These are phyloP conservation scores for Caenorhabditis angaria DNA, from an alignment of 2,888 invertebrate genomes.

Conservation along the genomic window DNA sequence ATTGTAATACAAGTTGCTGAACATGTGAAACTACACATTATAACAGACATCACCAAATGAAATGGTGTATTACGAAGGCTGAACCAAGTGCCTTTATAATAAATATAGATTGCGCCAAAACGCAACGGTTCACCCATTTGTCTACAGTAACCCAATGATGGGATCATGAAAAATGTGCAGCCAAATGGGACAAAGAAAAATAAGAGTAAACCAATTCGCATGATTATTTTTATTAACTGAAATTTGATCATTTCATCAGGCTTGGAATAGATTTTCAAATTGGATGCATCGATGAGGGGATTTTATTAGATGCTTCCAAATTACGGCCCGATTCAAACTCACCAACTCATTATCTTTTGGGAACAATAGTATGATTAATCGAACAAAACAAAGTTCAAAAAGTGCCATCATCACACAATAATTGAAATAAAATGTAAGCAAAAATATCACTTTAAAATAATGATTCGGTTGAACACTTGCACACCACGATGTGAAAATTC, in stretches of 20 bases:
- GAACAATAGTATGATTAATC: conserved; percentile 22
- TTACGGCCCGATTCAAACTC: neutral
- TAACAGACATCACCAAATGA: neutral
- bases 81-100: conserved; percentile 16
- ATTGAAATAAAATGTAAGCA: conserved; percentile 23
- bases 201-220: neutral
- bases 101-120: conserved; percentile 25
- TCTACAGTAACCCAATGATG: conserved; percentile 27
- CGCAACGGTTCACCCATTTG: conserved; percentile 14
- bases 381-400: conserved; percentile 17
- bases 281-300: no score
- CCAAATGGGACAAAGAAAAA: conserved; percentile 20
- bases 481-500: conserved; percentile 30
- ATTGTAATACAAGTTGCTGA: neutral
- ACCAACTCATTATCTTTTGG: conserved; percentile 14
- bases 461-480: conserved; percentile 24
- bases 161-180: conserved; percentile 26
- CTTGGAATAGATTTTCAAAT: neutral
- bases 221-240: conserved; percentile 22
- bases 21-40: neutral
- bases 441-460: conserved; percentile 25
- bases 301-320: neutral
- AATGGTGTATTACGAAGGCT: conserved; percentile 12
- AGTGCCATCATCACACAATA: conserved; percentile 20
- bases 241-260: neutral